phyloP scores from a whole-genome alignment of 1,140 invertebrate species.

The Drosophila elegans region DNA sequence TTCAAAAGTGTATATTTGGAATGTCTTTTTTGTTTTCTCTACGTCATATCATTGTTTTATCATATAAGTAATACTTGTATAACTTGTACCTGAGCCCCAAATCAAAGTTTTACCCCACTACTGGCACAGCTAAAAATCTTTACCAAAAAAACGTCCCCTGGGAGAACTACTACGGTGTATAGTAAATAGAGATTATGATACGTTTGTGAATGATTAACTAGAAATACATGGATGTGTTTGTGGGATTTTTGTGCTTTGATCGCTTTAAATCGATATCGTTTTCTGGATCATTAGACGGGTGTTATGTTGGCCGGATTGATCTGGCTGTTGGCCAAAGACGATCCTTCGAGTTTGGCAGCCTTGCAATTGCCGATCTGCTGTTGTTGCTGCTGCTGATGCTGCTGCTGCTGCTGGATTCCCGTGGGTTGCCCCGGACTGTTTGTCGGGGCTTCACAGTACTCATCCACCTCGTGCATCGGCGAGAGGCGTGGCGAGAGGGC shows the following conservation, averaged over 20 bases:
- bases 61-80: conserved; percentile 64
- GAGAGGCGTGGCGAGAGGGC: conserved; percentile 75
- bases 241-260: conserved; percentile 30
- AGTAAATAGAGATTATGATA: conserved; percentile 49
- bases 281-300: conserved; percentile 52
- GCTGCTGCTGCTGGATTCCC: conserved; percentile 10
- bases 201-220: conserved; percentile 41
- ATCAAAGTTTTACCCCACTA: conserved; percentile 27
- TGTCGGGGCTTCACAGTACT: conserved; percentile 54
- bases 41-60: conserved; percentile 16
- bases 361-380: conserved; percentile 54
- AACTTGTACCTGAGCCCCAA: conserved; percentile 63
- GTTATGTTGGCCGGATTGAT: conserved; percentile 61
- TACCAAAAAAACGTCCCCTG: conserved; percentile 45
- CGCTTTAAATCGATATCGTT: neutral
- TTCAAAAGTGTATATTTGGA: conserved; percentile 65
- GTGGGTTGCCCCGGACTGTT: conserved; percentile 18
- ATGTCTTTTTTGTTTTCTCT: conserved; percentile 9
- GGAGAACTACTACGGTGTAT: conserved; percentile 57
- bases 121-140: conserved; percentile 57
- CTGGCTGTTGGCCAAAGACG: conserved; percentile 17
- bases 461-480: conserved; percentile 82
- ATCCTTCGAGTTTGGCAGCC: conserved; percentile 62
- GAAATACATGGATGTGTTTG: conserved; percentile 34
- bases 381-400: conserved; percentile 15